Evolutionary conservation across 2,797 vertebrate genomes (phyloP), one percentile per base, ranked within the genome.

Genomic region (Myripristis jacobus): DNA sequence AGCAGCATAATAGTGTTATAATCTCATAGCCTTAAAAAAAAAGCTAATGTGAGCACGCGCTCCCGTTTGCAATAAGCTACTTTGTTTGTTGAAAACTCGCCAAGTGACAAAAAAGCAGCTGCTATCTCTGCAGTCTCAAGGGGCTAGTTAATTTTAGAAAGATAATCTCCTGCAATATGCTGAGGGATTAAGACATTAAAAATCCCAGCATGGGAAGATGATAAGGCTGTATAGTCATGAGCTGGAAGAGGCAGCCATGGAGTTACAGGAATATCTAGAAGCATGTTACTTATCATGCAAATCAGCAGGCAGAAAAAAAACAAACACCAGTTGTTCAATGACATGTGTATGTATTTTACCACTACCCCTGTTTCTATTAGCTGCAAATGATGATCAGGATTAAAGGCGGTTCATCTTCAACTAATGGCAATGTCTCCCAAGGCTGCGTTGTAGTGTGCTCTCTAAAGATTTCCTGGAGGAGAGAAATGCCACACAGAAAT

Each of bases 111-210:
- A 88, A 86, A 92, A 91, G 71, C 90, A 90, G 89, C 89, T 83
- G 91, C 90, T 93, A 91, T 92, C 88, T 87, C 80, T 82, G 86
- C 87, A 79, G 89, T 92, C 91, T 91, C 88, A 83, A 85, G 86
- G 83, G 85, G 71, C 88, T 86, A 81, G 90, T 91, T 92, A 91
- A 93, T 92, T 93, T 93, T 93, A 94, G 92, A 93, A 93, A 85
- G 84, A 93, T 93, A 93, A 94, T 94, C 91, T 93, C 75, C 84
- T 66, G 79, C 91, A 93, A 92, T 93, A 92, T 91, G 89, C 87
- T 79, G 83, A 87, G 86, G 90, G 91, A 93, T 93, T 94, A 93
- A 92, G 82, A 90, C 66, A 54, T 87, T 82, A 85, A 89, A 89
- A 79, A 85, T 87, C 81, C 73, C 80, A 80, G 76, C 66, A 81